Conservation (phyloP, 2,797 vertebrate species). For the Enteromius thamalakanensis region DNA sequence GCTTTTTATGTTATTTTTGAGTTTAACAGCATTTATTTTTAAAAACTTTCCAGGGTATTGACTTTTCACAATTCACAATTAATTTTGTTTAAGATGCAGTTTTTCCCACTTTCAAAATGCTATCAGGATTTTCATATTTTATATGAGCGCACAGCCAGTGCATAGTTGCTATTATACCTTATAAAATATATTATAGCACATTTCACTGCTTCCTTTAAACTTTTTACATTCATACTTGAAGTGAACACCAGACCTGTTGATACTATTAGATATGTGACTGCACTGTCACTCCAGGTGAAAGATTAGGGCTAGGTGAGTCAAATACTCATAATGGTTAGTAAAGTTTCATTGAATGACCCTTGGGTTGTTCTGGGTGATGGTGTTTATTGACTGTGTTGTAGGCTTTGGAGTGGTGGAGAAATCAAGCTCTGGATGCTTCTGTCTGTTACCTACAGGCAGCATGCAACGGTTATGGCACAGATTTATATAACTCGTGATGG, state of each 20-base stretch:
- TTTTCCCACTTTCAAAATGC: background rate
- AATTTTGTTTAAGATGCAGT: background rate
- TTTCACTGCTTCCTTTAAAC: background rate
- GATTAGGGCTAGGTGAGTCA: background rate
- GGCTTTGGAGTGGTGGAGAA: background rate
- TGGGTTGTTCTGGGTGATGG: slow-evolving; percentile 14
- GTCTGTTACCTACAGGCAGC: background rate
- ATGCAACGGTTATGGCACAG: background rate
- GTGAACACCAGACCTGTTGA: background rate
- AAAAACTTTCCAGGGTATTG: background rate
- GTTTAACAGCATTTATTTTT: background rate
- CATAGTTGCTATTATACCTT: background rate
- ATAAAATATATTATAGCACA: background rate
- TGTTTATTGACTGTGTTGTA: slow-evolving; percentile 8
- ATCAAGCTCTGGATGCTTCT: slow-evolving; percentile 5
- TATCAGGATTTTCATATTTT: background rate
- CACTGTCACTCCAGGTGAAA: slow-evolving; percentile 9
- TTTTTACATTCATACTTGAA: background rate
- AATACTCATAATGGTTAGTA: background rate
- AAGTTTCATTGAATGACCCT: background rate
- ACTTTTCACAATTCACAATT: background rate
- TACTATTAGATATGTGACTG: background rate
- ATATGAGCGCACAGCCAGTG: background rate
- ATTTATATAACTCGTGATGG: slow-evolving; percentile 36
- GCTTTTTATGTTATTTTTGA: background rate